Conservation (phyloP, 2,888 invertebrate species). For the Euplexia lucipara region DNA sequence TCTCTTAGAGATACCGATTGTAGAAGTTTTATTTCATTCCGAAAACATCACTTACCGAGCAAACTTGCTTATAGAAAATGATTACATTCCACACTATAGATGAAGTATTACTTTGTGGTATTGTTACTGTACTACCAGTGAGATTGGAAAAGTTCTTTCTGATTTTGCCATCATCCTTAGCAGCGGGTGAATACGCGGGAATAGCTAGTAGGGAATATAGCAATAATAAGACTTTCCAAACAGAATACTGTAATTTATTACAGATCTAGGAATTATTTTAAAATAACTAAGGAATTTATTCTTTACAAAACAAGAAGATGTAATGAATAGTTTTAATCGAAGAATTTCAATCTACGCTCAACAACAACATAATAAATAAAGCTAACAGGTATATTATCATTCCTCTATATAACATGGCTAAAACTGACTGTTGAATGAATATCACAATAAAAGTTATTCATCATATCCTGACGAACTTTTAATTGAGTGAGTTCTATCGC, state of each 20-base stretch:
- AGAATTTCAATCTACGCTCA: conserved; percentile 60
- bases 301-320: conserved; percentile 72
- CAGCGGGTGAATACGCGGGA: no score
- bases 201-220: background rate
- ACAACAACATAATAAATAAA: conserved; percentile 73
- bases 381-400: conserved; percentile 57
- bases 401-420: conserved; percentile 49
- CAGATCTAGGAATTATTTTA: conserved; percentile 83
- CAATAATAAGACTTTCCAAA: conserved; percentile 67
- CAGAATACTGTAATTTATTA: conserved; percentile 90
- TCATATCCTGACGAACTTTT: conserved; percentile 64
- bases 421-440: conserved; percentile 68
- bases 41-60: background rate
- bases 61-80: background rate
- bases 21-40: conserved; percentile 62
- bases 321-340: conserved; percentile 68
- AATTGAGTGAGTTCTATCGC: conserved; percentile 15
- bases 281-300: conserved; percentile 80
- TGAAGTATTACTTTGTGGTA: no score
- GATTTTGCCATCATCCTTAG: no score
- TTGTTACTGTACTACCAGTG: no score
- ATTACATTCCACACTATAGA: background rate
- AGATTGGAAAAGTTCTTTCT: no score
- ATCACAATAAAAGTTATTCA: conserved; percentile 59
- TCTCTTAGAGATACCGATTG: conserved; percentile 64